Conservation (phyloP, 1,140 invertebrate species). For the Habropoda laboriosa region DNA sequence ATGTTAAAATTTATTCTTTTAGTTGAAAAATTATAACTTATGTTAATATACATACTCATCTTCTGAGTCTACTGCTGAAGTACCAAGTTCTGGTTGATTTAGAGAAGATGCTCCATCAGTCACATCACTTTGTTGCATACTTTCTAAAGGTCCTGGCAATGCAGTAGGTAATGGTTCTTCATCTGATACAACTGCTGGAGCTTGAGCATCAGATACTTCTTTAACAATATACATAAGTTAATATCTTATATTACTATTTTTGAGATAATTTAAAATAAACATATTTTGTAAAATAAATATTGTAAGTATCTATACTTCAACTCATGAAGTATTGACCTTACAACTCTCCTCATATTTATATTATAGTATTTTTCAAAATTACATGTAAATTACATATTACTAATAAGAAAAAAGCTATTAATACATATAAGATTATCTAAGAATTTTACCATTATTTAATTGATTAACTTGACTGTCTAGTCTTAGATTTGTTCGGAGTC, state of each 20-base stretch:
- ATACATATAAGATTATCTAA: background rate
- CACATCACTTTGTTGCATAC: conserved; percentile 73
- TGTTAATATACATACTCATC: conserved; percentile 72
- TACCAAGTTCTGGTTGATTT: conserved; percentile 73
- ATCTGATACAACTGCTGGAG: conserved; percentile 65
- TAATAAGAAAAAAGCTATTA: background rate
- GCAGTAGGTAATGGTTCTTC: conserved; percentile 71
- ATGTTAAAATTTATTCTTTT: background rate
- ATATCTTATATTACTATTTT: conserved; percentile 21
- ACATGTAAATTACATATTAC: background rate
- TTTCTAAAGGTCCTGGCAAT: conserved; percentile 68
- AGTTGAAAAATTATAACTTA: background rate
- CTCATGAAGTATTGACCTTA: background rate
- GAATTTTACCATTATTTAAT: conserved; percentile 65
- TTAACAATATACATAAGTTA: conserved; percentile 36
- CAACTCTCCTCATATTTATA: background rate
- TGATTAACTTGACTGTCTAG: conserved; percentile 57
- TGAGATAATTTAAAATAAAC: conserved; percentile 6
- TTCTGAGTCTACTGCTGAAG: conserved; percentile 73
- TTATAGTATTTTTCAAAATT: conserved; percentile 8
- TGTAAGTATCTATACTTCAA: background rate
- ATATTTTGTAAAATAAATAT: background rate
- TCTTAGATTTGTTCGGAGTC: conserved; percentile 69
- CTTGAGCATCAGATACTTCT: conserved; percentile 70
- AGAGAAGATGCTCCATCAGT: conserved; percentile 78